phyloP scores from a whole-genome alignment of 2,113 vertebrate species.

The Phalacrocorax pelagicus region DNA sequence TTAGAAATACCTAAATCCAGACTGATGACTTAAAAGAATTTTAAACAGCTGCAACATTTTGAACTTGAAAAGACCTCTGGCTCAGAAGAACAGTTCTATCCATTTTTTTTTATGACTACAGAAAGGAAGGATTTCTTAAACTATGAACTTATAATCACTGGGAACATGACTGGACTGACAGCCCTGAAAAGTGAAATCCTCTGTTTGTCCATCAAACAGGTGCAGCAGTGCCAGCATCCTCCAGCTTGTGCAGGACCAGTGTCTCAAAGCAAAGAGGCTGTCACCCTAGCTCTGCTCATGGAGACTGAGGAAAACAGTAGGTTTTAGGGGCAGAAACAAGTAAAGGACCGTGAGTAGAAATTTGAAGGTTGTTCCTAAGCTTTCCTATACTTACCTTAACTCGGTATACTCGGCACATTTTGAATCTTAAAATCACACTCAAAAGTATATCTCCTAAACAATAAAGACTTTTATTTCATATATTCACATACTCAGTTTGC shows the following conservation, averaged over 20 bases:
- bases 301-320: background rate
- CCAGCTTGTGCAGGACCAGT: background rate
- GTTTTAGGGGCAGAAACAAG: background rate
- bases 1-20: background rate
- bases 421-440: background rate
- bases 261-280: background rate
- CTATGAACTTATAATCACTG: background rate
- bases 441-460: background rate
- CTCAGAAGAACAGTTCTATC: background rate
- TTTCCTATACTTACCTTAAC: background rate
- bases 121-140: background rate
- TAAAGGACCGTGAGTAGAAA: background rate
- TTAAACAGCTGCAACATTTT: background rate
- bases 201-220: background rate
- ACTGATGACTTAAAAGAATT: background rate
- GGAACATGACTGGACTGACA: background rate
- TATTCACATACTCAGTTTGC: background rate
- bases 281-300: background rate
- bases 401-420: background rate
- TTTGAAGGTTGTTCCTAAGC: background rate
- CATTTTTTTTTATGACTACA: background rate
- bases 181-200: background rate
- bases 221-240: background rate
- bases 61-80: background rate
- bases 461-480: background rate